A percentile compares a stretch with the other conserved stretches of the same genome.
Evolutionary conservation across 2,797 vertebrate genomes (phyloP).

Genomic region (Nasua narica): DNA sequence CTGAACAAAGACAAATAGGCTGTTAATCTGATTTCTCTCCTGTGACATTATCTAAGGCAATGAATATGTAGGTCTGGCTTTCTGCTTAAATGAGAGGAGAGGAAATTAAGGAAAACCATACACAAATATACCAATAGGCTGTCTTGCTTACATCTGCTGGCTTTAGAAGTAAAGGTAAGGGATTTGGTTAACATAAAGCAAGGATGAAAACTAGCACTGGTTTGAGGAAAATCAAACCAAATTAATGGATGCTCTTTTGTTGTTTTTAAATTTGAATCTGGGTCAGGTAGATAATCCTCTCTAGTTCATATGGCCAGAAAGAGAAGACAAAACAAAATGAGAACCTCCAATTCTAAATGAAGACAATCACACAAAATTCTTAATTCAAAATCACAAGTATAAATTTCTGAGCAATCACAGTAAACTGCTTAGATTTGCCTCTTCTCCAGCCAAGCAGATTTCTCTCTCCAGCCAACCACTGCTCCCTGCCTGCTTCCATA

Average conservation of each 20-base stretch:
- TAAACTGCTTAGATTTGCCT: background rate
- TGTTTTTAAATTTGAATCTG: slow-evolving; percentile 9
- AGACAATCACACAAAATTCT: background rate
- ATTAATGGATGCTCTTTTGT: background rate
- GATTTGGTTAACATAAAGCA: slow-evolving; percentile 21
- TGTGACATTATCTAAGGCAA: background rate
- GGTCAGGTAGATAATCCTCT: slow-evolving; percentile 1
- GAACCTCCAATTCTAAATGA: background rate
- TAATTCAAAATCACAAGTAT: background rate
- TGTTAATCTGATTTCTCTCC: background rate
- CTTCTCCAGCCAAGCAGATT: background rate
- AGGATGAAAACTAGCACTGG: background rate
- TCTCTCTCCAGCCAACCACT: background rate
- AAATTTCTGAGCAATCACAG: background rate
- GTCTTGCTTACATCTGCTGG: background rate
- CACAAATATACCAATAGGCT: background rate
- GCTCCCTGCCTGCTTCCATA: background rate
- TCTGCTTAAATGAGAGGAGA: background rate
- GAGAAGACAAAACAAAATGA: background rate
- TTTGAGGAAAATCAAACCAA: background rate
- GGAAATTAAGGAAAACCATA: background rate
- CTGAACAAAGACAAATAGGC: background rate
- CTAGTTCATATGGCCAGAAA: background rate
- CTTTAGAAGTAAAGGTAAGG: background rate
- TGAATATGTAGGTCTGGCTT: background rate